Conservation (phyloP, 1,140 invertebrate species). For the Drosophila obscura region DNA sequence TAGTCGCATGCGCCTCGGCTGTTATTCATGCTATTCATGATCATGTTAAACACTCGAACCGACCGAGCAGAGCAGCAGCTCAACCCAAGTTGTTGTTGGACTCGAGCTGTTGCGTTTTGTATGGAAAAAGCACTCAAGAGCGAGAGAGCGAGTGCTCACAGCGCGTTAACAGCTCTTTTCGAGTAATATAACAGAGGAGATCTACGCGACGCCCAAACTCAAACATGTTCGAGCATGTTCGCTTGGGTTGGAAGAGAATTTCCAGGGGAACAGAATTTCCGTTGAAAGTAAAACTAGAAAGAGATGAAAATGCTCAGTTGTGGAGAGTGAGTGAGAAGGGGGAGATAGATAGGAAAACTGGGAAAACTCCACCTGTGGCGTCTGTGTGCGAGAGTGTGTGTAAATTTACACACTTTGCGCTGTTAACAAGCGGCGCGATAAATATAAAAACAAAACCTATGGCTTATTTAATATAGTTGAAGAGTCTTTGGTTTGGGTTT, state of each 20-base stretch:
- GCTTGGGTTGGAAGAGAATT: constrained; percentile 25
- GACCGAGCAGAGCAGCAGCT: too few species aligned
- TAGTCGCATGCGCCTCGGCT: too few species aligned
- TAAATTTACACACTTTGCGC: constrained; percentile 76
- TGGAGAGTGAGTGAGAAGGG: too few species aligned
- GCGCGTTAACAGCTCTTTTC: constrained; percentile 35
- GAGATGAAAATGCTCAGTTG: background rate
- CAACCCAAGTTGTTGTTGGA: too few species aligned
- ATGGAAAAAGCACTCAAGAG: too few species aligned
- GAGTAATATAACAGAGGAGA: constrained; percentile 32
- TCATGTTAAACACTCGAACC: too few species aligned
- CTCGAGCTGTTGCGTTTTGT: background rate
- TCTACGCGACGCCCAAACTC: background rate
- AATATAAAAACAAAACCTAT: constrained; percentile 54
- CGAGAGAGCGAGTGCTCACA: constrained; percentile 24
- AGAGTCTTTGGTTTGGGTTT: constrained; percentile 13
- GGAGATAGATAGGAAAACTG: background rate
- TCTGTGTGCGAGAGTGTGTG: constrained; percentile 29
- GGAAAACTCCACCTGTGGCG: constrained; percentile 46
- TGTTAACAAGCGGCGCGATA: constrained; percentile 62
- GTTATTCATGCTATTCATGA: too few species aligned
- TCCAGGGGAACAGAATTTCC: background rate
- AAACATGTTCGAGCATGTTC: constrained; percentile 33
- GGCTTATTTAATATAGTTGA: constrained; percentile 32
- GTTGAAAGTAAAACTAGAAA: constrained; percentile 68